These are phyloP conservation scores for Amphipyra berbera DNA, from an alignment of 2,888 invertebrate genomes.

Conservation along the genomic window DNA sequence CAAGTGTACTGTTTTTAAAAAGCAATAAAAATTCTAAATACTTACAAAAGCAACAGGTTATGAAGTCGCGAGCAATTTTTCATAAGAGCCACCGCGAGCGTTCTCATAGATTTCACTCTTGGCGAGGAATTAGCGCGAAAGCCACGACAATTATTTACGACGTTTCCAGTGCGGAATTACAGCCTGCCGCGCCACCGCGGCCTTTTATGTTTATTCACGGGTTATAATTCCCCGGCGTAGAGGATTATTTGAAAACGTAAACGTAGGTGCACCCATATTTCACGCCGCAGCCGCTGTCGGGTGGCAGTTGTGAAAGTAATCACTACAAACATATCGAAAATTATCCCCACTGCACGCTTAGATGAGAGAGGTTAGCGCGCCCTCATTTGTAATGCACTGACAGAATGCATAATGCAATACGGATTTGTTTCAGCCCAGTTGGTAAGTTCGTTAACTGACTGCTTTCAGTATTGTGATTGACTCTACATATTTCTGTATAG, in stretches of 20 bases:
- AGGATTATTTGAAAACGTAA: slow-evolving; percentile 85
- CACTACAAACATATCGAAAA: slow-evolving; percentile 81
- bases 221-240: slow-evolving; percentile 80
- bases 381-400: slow-evolving; percentile 80
- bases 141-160: slow-evolving; percentile 84
- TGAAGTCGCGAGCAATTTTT: slow-evolving; percentile 66
- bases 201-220: slow-evolving; percentile 85
- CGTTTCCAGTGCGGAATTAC: slow-evolving; percentile 79
- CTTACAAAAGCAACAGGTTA: slow-evolving; percentile 50
- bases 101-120: slow-evolving; percentile 80
- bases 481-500: slow-evolving; percentile 19
- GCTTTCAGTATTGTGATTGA: slow-evolving; percentile 35
- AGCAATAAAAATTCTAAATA: slow-evolving; percentile 41
- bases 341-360: slow-evolving; percentile 73
- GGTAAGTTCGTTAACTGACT: slow-evolving; percentile 56
- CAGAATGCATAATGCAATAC: slow-evolving; percentile 76
- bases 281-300: slow-evolving; percentile 73
- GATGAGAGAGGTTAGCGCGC: slow-evolving; percentile 58
- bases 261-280: slow-evolving; percentile 82
- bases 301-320: slow-evolving; percentile 82
- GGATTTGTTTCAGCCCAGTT: slow-evolving; percentile 66
- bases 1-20: slow-evolving; percentile 20
- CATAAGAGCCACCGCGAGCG: slow-evolving; percentile 64
- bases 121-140: slow-evolving; percentile 79
- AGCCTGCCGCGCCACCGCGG: slow-evolving; percentile 68